phyloP scores from a whole-genome alignment of 2,797 vertebrate species.

The Pelochelys cantorii region DNA sequence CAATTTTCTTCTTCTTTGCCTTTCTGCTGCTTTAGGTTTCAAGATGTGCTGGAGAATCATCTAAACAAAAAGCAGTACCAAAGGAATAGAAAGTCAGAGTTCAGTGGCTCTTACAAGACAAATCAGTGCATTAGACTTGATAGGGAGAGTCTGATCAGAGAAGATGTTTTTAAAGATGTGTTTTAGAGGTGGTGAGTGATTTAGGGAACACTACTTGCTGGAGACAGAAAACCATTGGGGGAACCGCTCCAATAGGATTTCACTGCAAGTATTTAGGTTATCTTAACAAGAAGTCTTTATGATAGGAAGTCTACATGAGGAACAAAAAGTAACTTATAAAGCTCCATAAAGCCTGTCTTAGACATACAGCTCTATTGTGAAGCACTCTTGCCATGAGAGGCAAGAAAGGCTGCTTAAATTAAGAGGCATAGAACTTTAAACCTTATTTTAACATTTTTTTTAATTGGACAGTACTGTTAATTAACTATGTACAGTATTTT shows the following conservation, averaged over 20 bases:
- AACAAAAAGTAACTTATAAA: background rate
- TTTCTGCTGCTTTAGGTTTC: background rate
- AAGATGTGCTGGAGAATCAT: background rate
- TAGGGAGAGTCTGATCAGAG: constrained; percentile 46
- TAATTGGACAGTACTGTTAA: background rate
- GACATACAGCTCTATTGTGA: background rate
- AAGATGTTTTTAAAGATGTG: background rate
- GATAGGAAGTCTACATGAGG: background rate
- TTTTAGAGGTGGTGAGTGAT: constrained; percentile 12
- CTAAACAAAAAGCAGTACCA: background rate
- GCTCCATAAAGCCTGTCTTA: background rate
- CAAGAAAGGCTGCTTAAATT: background rate
- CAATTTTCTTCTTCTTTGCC: background rate
- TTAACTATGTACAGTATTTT: constrained; percentile 1
- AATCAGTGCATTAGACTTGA: background rate
- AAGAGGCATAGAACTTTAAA: background rate
- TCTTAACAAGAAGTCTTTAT: background rate
- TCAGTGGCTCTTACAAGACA: constrained; percentile 17
- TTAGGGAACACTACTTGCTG: background rate
- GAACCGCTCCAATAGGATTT: constrained; percentile 3
- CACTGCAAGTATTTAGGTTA: background rate
- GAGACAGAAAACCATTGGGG: constrained; percentile 1
- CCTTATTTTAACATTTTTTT: background rate
- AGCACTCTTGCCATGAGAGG: background rate
- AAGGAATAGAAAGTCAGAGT: constrained; percentile 37